Base-by-base conservation (phyloP, 2,888 invertebrate species). In the Teinopalpus imperialis region DNA sequence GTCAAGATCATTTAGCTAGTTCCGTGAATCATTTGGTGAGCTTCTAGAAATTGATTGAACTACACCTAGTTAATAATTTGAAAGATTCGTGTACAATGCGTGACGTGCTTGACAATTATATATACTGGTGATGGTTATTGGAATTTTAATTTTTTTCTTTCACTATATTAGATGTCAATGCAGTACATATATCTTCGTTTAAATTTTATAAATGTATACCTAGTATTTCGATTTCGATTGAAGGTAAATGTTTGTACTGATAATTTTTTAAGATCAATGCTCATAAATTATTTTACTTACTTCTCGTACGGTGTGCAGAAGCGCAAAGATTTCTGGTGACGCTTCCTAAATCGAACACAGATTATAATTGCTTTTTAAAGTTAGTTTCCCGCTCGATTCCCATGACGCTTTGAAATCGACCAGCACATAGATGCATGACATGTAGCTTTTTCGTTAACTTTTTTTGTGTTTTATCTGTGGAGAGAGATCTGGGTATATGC, bases 371-470 rank as follows among this genome's bases (percentile, higher is more conserved):
- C 86, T 85, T 87, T 85, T 81, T 78, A 80, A 81, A 82, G 72
- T 79, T 74, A 74, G 80, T 81, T 81, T 81, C 81, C 74, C 77
- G 75, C 74, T 78, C 75, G 74, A 86, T 86, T 88, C 88, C 86
- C 88, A 87, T 82, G 87, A 80, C 85, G 75, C 80, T 77, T 80
- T 81, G 81, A 86, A 85, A 86, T 83, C 74, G 83, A 81, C 81
- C 76, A 79, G 81, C 86, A 86, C 83, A 86, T 83, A 81, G 83
- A 81, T 86, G 83, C 88, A 86, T 87, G 88, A 87, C 87, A 83
- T 83, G 87, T 86, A 80, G 81, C 81, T 88, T 85, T 86, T 82
- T 80, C 74, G 72, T 73, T 69, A 66, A 60, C 66, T 73, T 81
- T n/a, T 81, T 83, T 82, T 79, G 61, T 78, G 74, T 86, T 66